Base-by-base conservation (phyloP, 2,888 invertebrate genomes). In the Parnassius apollo region DNA sequence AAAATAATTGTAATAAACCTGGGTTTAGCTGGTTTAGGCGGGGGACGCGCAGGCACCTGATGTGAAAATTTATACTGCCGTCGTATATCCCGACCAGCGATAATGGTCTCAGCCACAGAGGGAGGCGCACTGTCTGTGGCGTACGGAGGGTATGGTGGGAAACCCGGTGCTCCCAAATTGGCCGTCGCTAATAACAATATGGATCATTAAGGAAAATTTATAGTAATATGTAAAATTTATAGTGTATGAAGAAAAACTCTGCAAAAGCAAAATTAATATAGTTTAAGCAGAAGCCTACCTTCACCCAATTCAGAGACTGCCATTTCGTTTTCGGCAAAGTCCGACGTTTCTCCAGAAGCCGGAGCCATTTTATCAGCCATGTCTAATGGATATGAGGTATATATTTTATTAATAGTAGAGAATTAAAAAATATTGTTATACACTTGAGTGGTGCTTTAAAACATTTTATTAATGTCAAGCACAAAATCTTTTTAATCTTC, bases 101-200 rank as follows among this genome's bases (percentile, higher is more conserved):
- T 77, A 61, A 91, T 85, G 10, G 84, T 76, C n/a, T 91, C 87
- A 0, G 83, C 87, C 9, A 91, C 78, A 0, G 89, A 85, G 0
- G 88, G 78, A 1, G 86, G 86, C 25, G 75, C 81, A 0, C 81
- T 77, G 60, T 72, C 74, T 57, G 76, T 68, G n/a, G 71, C 71
- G 66, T 85, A 88, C 1, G 87, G 85, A 1, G 89, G 87, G 70
- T 85, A 89, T 0, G 90, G 89, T 0, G 89, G 88, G 62, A 77
- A 88, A 3, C 71, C 66, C 1, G 68, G 52, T 3, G 68, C 61
- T 1, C 64, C 57, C 1, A 66, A 59, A 2, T 60, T 59, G 4
- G 71, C 65, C 7, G 69, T 61, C 22, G 65, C 68, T 64, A 3
- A 35, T 35, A 3, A 7, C 7, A 35, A 35, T 35, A 35, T 25